A percentile compares a stretch with the other conserved stretches of the same genome.
Evolutionary conservation across 53 echinoderm and acorn worm species (phyloP).

Genomic region (Echinarachnius parma): DNA sequence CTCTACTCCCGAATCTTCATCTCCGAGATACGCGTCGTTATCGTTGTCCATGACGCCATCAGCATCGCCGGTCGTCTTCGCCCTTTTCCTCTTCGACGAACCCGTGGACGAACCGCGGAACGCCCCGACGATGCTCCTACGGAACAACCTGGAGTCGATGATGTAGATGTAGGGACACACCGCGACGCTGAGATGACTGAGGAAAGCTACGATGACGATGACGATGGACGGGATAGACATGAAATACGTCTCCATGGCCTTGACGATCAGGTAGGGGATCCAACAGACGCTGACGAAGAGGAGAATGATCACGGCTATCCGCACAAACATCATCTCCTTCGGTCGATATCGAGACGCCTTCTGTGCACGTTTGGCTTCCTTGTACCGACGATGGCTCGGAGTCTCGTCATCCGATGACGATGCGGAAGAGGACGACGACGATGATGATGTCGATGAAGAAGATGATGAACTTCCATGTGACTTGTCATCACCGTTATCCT

Average conservation of each 20-base stretch:
- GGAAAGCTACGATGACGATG: constrained; percentile 28
- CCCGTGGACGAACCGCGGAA: background rate
- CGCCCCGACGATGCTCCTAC: background rate
- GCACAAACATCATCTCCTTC: constrained; percentile 28
- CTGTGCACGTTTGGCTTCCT: constrained; percentile 13
- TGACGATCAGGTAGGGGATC: constrained; percentile 26
- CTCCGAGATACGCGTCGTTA: constrained; percentile 33
- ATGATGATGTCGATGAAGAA: constrained; percentile 21
- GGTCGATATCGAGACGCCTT: constrained; percentile 35
- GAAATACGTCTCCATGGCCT: constrained; percentile 7
- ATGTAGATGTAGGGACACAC: constrained; percentile 26
- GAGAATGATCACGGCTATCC: constrained; percentile 17
- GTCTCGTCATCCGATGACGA: constrained; percentile 24
- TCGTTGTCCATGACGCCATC: background rate
- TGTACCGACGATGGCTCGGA: constrained; percentile 24
- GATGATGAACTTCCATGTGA: constrained; percentile 7
- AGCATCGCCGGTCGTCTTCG: background rate
- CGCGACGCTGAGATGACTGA: constrained; percentile 12
- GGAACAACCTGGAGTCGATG: constrained; percentile 20
- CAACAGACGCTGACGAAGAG: constrained; percentile 49
- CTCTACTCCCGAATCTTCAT: constrained; percentile 31
- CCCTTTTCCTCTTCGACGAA: constrained; percentile 6
- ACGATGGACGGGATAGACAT: constrained; percentile 9
- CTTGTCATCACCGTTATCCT: constrained; percentile 1
- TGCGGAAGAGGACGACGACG: constrained; percentile 24